Evolutionary conservation across 2,113 vertebrate genomes (phyloP), one percentile per base, ranked within the genome.

Genomic region (Nesoenas mayeri): DNA sequence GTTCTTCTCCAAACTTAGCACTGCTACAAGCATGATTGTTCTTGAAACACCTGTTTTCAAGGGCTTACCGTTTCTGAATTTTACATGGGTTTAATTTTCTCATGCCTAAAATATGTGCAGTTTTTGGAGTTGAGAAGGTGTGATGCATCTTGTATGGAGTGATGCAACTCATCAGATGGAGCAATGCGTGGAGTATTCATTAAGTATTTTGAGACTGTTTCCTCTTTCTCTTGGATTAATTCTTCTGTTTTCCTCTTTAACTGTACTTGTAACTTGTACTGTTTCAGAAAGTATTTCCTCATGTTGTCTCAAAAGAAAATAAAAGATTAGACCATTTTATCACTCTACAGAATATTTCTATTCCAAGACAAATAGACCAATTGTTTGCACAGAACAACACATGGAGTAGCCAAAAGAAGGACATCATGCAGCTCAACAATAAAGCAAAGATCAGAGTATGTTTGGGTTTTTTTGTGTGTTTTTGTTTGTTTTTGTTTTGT

Each of bases 221-320:
- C 79, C 69, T 78, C 54, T 85, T 81, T 94, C 36, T 73, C 31
- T 69, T 93, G 88, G 86, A 92, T 62, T 38, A 94, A 32, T 54
- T 17, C 71, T 91, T 94, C 48, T 54, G 1, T 74, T 93, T 95
- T 94, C 66, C 70, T 66, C 89, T 94, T 93, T 53, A 79, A 57
- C 57, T 61, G 22, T 75, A 79, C 28, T 9, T 54, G 38, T 84
- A 86, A 86, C 65, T 92, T 67, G 10, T 28, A 61, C 48, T 62
- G 61, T 62, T 92, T 93, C 88, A 89, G 57, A 81, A 91, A n/a
- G 20, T 88, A 65, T 73, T 79, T 92, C 40, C n/a, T 91, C 58
- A 14, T 3, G 14, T 64, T 24, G 57, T 81, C 61, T 64, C 79
- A 61, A 81, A 89, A 78, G 31, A 93, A 87, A 89, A 81, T 22